Conservation (phyloP, 2,113 vertebrate species). For the Xenotilapia longispinis region DNA sequence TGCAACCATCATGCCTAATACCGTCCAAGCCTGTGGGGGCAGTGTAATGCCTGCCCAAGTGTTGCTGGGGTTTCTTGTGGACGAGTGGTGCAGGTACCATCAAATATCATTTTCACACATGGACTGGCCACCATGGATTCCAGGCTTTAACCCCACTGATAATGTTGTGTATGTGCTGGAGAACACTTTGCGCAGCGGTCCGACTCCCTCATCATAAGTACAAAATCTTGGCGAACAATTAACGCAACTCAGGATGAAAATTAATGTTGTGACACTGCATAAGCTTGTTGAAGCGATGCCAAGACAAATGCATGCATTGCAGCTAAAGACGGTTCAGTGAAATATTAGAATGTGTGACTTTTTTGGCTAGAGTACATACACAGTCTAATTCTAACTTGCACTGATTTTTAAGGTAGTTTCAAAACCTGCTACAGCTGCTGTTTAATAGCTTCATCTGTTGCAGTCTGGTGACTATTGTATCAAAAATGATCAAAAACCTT, state of each 20-base stretch:
- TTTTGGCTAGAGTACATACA: neutral
- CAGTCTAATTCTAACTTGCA: neutral
- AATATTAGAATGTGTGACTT: neutral
- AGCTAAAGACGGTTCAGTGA: neutral
- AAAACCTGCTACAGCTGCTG: neutral
- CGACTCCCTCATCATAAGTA: neutral
- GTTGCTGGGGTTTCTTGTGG: neutral
- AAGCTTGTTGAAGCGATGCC: neutral
- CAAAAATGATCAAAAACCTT: neutral
- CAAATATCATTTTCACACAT: neutral
- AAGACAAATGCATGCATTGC: neutral
- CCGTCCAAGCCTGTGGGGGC: neutral
- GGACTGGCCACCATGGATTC: neutral
- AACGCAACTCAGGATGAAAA: neutral
- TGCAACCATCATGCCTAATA: neutral
- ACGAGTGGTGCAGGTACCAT: neutral
- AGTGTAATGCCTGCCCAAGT: neutral
- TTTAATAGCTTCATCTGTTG: neutral
- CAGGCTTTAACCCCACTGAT: neutral
- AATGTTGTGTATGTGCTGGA: neutral
- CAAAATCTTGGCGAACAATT: neutral
- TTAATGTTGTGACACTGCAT: neutral
- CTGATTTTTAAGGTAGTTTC: neutral
- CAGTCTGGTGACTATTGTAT: neutral
- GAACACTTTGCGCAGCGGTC: neutral